phyloP scores from a whole-genome alignment of 2,888 invertebrate species.

The Lasius platythorax region DNA sequence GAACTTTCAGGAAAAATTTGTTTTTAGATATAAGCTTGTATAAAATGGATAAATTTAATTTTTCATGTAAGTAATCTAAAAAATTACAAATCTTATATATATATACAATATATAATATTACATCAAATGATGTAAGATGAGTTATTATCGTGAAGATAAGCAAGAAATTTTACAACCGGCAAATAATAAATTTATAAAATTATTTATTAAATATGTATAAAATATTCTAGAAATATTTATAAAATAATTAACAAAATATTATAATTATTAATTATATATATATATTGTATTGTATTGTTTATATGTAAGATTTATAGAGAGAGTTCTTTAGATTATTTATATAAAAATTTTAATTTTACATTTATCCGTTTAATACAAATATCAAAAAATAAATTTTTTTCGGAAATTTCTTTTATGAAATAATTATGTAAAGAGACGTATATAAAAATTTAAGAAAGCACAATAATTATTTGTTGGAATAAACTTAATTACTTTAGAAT shows the following conservation, averaged over 20 bases:
- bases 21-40: neutral
- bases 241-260: no score
- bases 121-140: neutral
- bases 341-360: no score
- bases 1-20: neutral
- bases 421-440: neutral
- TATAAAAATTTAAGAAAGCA: neutral
- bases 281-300: no score
- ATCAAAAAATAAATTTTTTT: neutral
- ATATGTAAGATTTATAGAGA: no score
- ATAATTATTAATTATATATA: no score
- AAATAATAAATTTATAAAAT: neutral
- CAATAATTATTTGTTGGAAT: constrained; percentile 1
- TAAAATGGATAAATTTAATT: neutral
- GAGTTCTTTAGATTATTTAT: no score
- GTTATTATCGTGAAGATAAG: neutral
- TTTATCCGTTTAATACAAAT: neutral
- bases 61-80: neutral
- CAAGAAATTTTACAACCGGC: neutral
- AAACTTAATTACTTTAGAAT: neutral
- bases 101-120: neutral
- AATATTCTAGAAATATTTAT: no score
- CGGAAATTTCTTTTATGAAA: neutral
- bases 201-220: no score
- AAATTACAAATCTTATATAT: neutral